A percentile compares a stretch with the other conserved stretches of the same genome.
These are phyloP conservation scores for Ophion ellenae DNA, from an alignment of 2,888 invertebrate species.

Conservation along the genomic window DNA sequence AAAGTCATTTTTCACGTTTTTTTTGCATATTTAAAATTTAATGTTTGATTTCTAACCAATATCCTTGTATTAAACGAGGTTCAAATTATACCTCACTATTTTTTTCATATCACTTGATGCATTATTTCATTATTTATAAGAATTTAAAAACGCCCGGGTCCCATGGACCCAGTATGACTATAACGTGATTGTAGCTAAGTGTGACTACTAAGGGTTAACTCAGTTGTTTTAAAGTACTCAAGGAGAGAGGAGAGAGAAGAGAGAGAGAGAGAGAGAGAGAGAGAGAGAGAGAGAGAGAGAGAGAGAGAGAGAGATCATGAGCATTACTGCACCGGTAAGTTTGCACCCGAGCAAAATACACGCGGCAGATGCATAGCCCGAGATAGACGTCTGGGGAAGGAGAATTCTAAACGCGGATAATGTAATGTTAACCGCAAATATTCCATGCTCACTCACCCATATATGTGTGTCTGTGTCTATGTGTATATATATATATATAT, in stretches of 20 bases:
- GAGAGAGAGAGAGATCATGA: slow-evolving; percentile 1
- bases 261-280: background rate
- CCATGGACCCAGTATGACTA: no score
- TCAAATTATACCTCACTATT: no score
- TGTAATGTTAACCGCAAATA: slow-evolving; percentile 74
- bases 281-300: slow-evolving; percentile 3
- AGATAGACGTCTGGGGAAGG: slow-evolving; percentile 73
- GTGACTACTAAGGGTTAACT: no score
- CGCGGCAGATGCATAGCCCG: slow-evolving; percentile 70
- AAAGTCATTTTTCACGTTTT: no score
- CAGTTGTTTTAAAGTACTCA: no score
- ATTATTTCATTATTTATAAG: no score
- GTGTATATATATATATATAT: background rate
- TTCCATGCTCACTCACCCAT: slow-evolving; percentile 61
- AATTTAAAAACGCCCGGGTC: no score
- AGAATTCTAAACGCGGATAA: slow-evolving; percentile 75
- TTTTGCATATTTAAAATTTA: no score
- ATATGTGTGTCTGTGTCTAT: background rate
- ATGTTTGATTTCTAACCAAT: no score
- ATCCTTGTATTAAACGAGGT: no score
- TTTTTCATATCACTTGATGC: no score
- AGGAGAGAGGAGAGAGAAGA: background rate
- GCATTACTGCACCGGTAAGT: slow-evolving; percentile 53
- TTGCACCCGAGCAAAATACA: slow-evolving; percentile 71
- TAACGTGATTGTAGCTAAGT: no score